Conservation (phyloP, 2,113 vertebrate species). For the Alaudala cheleensis region DNA sequence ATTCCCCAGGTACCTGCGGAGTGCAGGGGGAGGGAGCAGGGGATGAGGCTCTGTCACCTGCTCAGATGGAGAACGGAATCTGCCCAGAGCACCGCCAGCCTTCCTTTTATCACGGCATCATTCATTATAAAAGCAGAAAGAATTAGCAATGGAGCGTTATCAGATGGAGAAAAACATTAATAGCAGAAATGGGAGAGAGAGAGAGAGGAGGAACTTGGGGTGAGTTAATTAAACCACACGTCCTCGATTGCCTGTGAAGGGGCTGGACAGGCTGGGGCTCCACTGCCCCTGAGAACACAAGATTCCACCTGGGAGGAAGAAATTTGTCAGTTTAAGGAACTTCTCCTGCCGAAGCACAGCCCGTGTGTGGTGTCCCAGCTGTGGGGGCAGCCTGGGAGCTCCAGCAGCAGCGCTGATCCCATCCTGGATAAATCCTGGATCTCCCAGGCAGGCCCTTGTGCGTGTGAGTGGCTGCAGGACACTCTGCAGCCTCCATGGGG, state of each 20-base stretch:
- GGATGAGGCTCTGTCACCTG: slow-evolving; percentile 64
- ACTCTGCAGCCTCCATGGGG: not conserved
- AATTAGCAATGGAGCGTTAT: slow-evolving; percentile 73
- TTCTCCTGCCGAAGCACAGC: not conserved
- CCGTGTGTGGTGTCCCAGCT: accelerated
- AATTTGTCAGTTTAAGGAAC: not conserved
- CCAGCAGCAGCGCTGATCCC: accelerated
- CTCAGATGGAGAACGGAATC: slow-evolving; percentile 69
- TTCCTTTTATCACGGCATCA: slow-evolving; percentile 62
- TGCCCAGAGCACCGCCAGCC: slow-evolving; percentile 64
- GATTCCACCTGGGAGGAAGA: not conserved
- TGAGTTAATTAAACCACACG: slow-evolving; percentile 73
- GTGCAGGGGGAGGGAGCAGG: not conserved
- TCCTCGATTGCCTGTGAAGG: slow-evolving; percentile 62
- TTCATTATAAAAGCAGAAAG: slow-evolving; percentile 75
- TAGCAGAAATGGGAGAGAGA: slow-evolving; percentile 67
- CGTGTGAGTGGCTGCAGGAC: not conserved
- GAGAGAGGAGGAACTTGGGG: slow-evolving; percentile 67
- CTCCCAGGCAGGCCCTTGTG: not conserved
- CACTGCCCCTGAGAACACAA: not conserved
- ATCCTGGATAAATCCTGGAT: accelerated
- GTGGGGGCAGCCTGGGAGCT: accelerated
- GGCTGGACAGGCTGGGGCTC: slow-evolving; percentile 46
- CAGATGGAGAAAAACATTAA: slow-evolving; percentile 77
- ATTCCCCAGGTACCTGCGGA: slow-evolving; percentile 11